phyloP scores from a whole-genome alignment of 2,888 invertebrate genomes.

The Brachypalpus laphriformis region DNA sequence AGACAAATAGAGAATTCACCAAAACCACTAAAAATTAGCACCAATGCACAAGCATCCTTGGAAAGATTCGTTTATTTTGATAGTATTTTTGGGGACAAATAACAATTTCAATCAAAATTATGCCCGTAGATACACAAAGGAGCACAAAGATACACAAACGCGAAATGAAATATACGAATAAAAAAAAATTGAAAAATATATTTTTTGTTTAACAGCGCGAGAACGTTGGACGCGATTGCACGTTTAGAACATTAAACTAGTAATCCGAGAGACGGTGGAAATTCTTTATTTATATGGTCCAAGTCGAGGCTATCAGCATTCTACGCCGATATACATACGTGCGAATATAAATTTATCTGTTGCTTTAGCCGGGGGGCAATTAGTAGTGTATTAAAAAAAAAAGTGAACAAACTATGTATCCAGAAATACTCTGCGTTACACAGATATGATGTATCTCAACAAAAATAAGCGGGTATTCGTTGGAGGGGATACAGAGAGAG shows the following conservation, averaged over 20 bases:
- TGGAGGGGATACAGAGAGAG: constrained; percentile 1
- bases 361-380: constrained; percentile 40
- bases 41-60: constrained; percentile 15
- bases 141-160: constrained; percentile 12
- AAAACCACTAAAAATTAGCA: constrained; percentile 34
- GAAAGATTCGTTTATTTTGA: constrained; percentile 1
- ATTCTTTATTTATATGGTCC: constrained; percentile 82
- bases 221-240: constrained; percentile 69
- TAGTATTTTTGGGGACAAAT: not conserved
- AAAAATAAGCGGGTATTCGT: not conserved
- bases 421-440: constrained; percentile 40
- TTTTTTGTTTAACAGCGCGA: constrained; percentile 5
- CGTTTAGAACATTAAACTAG: constrained; percentile 80
- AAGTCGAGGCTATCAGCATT: constrained; percentile 82
- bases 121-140: constrained; percentile 29
- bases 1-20: constrained; percentile 7
- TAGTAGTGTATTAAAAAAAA: constrained; percentile 53
- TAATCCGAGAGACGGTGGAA: constrained; percentile 78
- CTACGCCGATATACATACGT: constrained; percentile 57
- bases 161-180: not conserved
- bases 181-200: not conserved
- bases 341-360: constrained; percentile 58
- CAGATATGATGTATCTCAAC: constrained; percentile 41
- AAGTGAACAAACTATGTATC: constrained; percentile 45
- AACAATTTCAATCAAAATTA: not conserved